Evolutionary conservation across 2,888 invertebrate genomes (phyloP), one percentile per base, ranked within the genome.

Genomic region (Diloba caeruleocephala): DNA sequence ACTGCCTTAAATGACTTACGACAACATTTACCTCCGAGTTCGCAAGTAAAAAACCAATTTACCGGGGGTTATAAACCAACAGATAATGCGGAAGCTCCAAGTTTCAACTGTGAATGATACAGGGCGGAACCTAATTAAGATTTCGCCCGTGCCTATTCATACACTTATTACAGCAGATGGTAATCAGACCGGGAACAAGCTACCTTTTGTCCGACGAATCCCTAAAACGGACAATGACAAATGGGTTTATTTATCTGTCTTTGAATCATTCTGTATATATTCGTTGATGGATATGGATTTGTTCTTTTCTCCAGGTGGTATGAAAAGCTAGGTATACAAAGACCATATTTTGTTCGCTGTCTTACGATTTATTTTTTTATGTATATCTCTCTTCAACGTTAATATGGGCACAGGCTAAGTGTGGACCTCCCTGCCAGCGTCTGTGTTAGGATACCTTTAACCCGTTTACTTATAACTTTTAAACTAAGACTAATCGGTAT

Each of bases 161-260:
- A 74, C 76, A 76, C 81, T 79, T 79, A 83, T 82, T 81, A 83
- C 76, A 71, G 70, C 66, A 74, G 82, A 86, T 85, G 78, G 76
- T 82, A 82, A 87, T 85, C 87, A 81, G 66, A 57, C 50, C 56
- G 42, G 69, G 70, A 70, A 32, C 21, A 53, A 78, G 76, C 74
- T 78, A 78, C 74, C 81, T 65, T 76, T 85, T 85, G 83, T 86
- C 71, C 71, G 60, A 33, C 36, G 61, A 65, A 68, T 66, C 70
- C 75, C 71, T 70, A 72, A 74, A 78, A 74, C 71, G 76, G 75
- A 78, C 76, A 71, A 76, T 82, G 81, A 84, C 74, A 72, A 82
- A 82, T 77, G 76, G 68, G 49, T 55, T 71, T 71, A 72, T 74
- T 63, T 76, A 74, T 70, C 64, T 72, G 56, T 52, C 51, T 42